A percentile compares a stretch with the other conserved stretches of the same genome.
Conservation (phyloP, 1,140 invertebrate genomes). For the Nephila pilipes region DNA sequence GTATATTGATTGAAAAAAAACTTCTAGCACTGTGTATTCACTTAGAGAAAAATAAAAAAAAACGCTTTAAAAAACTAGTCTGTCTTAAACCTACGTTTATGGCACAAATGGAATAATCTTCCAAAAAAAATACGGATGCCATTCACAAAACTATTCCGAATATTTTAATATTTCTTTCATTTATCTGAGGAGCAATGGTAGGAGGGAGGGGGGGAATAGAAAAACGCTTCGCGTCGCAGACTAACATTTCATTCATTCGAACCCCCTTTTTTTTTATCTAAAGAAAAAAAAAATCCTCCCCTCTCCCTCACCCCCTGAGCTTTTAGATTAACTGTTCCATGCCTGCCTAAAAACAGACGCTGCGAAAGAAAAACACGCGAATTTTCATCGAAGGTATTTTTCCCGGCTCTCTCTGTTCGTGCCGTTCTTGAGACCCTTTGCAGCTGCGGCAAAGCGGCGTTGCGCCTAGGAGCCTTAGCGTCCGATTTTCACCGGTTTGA, state of each 20-base stretch:
- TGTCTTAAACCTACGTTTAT: too few relatives aligned
- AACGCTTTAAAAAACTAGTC: too few relatives aligned
- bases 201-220: neutral
- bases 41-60: too few relatives aligned
- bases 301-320: neutral
- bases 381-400: slow-evolving; percentile 24
- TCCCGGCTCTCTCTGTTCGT: slow-evolving; percentile 12
- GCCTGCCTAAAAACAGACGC: neutral
- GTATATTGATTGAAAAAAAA: too few relatives aligned
- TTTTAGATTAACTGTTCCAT: slow-evolving; percentile 18
- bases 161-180: slow-evolving; percentile 14
- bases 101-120: neutral
- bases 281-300: neutral
- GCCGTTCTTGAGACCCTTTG: slow-evolving; percentile 48
- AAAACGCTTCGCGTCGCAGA: neutral
- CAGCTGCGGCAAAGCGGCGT: slow-evolving; percentile 53
- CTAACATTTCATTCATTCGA: slow-evolving; percentile 11
- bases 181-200: neutral
- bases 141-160: neutral
- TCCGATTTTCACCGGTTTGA: neutral
- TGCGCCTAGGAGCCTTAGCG: neutral
- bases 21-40: too few relatives aligned
- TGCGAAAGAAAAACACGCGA: neutral
- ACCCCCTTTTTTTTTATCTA: too few relatives aligned
- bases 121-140: neutral